Evolutionary conservation across 2,888 invertebrate genomes (phyloP).

Genomic region (Zaprionus bogoriensis): DNA sequence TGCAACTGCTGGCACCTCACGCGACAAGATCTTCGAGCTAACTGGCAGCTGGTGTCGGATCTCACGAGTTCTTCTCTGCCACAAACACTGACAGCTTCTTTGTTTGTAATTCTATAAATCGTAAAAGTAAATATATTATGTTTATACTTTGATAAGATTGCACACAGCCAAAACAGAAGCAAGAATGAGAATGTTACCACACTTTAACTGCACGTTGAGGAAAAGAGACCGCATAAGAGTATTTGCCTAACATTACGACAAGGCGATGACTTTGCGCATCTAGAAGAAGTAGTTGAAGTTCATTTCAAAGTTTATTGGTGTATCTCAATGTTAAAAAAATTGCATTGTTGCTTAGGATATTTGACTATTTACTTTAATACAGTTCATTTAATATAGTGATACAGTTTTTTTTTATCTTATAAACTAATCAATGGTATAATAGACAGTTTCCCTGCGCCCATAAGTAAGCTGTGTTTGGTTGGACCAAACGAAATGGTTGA

Average conservation of each 20-base stretch:
- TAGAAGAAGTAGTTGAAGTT: not conserved
- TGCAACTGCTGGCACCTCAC: slow-evolving; percentile 11
- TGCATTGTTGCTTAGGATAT: no score
- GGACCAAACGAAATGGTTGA: no score
- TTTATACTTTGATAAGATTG: slow-evolving; percentile 38
- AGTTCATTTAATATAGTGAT: no score
- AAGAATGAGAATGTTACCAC: not conserved
- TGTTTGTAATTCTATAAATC: slow-evolving; percentile 34
- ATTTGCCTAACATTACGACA: slow-evolving; percentile 20
- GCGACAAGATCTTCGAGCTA: slow-evolving; percentile 9
- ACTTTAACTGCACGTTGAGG: not conserved
- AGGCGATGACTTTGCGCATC: slow-evolving; percentile 14
- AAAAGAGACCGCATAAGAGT: not conserved
- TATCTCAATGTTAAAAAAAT: no score
- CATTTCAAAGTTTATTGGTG: not conserved
- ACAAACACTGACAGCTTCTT: slow-evolving; percentile 11
- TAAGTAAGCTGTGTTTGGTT: no score
- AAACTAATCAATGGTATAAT: no score
- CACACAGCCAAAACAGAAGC: not conserved
- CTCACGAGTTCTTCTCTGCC: not conserved
- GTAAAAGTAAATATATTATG: slow-evolving; percentile 22
- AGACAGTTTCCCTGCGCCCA: no score
- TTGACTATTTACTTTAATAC: no score
- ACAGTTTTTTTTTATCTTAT: no score
- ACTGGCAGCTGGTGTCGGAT: slow-evolving; percentile 20